Evolutionary conservation across 2,797 vertebrate genomes (phyloP), one percentile per base, ranked within the genome.

Genomic region (Gymnothorax reevesii): DNA sequence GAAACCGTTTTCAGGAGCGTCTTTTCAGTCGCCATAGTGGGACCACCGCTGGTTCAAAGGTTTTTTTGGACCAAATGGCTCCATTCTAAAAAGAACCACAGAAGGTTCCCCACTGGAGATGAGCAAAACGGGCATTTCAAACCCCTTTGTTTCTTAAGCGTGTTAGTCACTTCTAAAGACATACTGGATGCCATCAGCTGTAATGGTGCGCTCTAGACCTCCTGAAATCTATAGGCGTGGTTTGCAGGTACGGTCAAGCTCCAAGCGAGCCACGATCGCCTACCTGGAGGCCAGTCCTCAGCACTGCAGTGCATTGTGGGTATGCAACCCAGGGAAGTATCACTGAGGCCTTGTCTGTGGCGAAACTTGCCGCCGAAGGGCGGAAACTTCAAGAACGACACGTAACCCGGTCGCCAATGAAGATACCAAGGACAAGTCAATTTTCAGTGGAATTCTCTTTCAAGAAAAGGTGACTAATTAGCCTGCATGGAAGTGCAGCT

Each of bases 401-500:
- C 57, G 91, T 94, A 93, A 96, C 96, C 96, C 96, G 96, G 96
- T 96, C 96, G 92, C 91, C 96, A 96, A 42, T 42, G 33, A 42
- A 42, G 94, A 93, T 95, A 96, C 95, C 95, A 94, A 95, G 91
- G 94, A 94, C 95, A 94, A 95, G 91, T 94, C 93, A 33, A 59
- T 77, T 86, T 80, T 86, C 93, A 93, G 95, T 95, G 95, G 95
- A 95, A 96, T 94, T 95, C 93, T 94, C 94, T 93, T 94, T 94
- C 94, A 93, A 92, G 33, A 77, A 20, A 92, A 94, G 93, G 93
- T 94, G 94, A 95, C 95, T 93, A 42, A 93, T 93, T 93, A 93
- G 94, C 96, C 96, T 95, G 95, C 96, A 96, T 94, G 93, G 94
- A 95, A 94, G 93, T 94, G 93, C 94, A 94, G 92, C 93, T 59